Conservation (phyloP, 2,888 invertebrate genomes). For the Drosophila siamana region DNA sequence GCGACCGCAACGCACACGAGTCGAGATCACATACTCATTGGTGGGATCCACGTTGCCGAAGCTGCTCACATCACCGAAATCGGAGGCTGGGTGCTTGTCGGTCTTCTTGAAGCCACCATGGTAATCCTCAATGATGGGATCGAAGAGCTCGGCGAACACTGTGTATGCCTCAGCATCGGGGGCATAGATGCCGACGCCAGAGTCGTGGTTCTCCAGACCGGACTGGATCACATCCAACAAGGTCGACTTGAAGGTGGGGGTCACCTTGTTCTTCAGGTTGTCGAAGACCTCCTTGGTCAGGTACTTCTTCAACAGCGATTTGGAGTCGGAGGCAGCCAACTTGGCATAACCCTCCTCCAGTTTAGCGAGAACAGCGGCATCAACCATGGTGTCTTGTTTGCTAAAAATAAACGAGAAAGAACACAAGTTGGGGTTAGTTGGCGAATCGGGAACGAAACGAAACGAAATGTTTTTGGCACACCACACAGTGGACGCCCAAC, state of each 20-base stretch:
- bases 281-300: conserved; percentile 96
- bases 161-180: conserved; percentile 98
- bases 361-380: conserved; percentile 95
- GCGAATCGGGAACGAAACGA: no score
- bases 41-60: conserved; percentile 97
- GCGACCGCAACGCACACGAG: conserved; percentile 98
- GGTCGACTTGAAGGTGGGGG: conserved; percentile 94
- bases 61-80: conserved; percentile 96
- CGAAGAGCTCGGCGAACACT: conserved; percentile 96
- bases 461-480: no score
- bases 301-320: conserved; percentile 98
- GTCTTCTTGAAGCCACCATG: conserved; percentile 97
- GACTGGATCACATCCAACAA: conserved; percentile 98
- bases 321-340: conserved; percentile 94
- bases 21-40: conserved; percentile 96
- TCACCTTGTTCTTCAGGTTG: conserved; percentile 96
- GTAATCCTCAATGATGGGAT: conserved; percentile 99
- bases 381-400: conserved; percentile 93
- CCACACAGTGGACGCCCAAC: not conserved
- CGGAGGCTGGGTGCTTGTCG: conserved; percentile 96
- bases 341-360: conserved; percentile 96
- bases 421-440: not conserved
- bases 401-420: conserved; percentile 85
- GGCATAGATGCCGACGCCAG: conserved; percentile 98
- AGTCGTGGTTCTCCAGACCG: conserved; percentile 98